Evolutionary conservation across 2,888 invertebrate species (phyloP).

Genomic region (Mimachlamys varia): DNA sequence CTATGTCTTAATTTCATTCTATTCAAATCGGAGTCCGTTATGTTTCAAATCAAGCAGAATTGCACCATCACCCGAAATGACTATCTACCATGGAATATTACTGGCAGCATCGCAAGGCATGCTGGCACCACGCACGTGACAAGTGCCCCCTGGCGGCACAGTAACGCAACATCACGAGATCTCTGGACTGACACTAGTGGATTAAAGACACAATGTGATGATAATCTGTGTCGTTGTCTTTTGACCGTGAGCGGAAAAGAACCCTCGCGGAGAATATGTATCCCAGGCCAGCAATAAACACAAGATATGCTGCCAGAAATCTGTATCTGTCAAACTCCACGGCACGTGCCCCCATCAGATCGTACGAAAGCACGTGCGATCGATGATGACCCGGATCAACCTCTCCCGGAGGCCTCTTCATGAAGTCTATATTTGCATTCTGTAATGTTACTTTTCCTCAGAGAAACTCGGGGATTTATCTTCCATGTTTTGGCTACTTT

Average conservation of each 20-base stretch:
- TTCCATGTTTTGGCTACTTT: neutral
- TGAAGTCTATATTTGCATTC: neutral
- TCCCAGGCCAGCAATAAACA: neutral
- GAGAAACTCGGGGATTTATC: neutral
- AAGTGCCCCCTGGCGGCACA: neutral
- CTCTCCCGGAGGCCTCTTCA: neutral
- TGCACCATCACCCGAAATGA: neutral
- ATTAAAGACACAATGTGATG: constrained; percentile 31
- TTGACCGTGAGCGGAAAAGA: constrained; percentile 23
- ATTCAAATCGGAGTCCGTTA: neutral
- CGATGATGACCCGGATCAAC: constrained; percentile 21
- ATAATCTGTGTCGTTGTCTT: constrained; percentile 28
- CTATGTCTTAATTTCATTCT: neutral
- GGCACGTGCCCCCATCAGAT: constrained; percentile 24
- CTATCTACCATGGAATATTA: neutral
- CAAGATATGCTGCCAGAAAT: constrained; percentile 16
- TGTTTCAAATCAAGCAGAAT: neutral
- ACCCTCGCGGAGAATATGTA: neutral
- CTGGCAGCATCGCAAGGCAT: neutral
- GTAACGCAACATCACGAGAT: neutral
- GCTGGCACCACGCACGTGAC: constrained; percentile 1
- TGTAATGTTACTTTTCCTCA: neutral
- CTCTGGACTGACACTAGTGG: constrained; percentile 7
- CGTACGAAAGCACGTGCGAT: neutral
- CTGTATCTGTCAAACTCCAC: constrained; percentile 20